Evolutionary conservation across 2,888 invertebrate species (phyloP).

Genomic region (Zonitis immaculata): DNA sequence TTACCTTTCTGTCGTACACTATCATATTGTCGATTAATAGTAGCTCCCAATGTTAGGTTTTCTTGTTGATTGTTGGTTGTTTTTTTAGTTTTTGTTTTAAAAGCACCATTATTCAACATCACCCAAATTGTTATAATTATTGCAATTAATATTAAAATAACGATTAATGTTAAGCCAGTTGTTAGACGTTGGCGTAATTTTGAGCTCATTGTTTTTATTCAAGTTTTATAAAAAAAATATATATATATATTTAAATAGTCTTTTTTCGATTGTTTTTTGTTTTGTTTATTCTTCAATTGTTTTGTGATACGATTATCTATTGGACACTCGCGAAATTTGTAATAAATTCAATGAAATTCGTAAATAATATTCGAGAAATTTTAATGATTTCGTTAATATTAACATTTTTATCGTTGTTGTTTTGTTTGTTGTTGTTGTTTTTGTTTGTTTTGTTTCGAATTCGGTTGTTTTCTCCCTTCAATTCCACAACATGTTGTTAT

Average conservation of each 20-base stretch:
- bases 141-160: slow-evolving; percentile 37
- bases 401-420: too few species aligned
- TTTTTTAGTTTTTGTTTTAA: slow-evolving; percentile 19
- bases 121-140: slow-evolving; percentile 43
- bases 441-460: too few species aligned
- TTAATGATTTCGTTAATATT: too few species aligned
- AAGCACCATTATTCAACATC: slow-evolving; percentile 39
- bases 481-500: too few species aligned
- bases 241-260: too few species aligned
- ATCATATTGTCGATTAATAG: slow-evolving; percentile 9
- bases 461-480: too few species aligned
- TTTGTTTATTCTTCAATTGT: too few species aligned
- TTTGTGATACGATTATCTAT: slow-evolving; percentile 15
- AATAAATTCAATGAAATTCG: background rate
- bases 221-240: too few species aligned
- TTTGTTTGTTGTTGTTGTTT: too few species aligned
- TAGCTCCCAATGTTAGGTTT: background rate
- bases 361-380: too few species aligned
- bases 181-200: slow-evolving; percentile 27
- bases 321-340: slow-evolving; percentile 11
- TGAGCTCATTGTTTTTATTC: too few species aligned
- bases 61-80: slow-evolving; percentile 1
- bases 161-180: slow-evolving; percentile 34
- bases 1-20: slow-evolving; percentile 14
- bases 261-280: too few species aligned